Evolutionary conservation across 2,888 invertebrate genomes (phyloP).

Genomic region (Drosophila nr. medialis): DNA sequence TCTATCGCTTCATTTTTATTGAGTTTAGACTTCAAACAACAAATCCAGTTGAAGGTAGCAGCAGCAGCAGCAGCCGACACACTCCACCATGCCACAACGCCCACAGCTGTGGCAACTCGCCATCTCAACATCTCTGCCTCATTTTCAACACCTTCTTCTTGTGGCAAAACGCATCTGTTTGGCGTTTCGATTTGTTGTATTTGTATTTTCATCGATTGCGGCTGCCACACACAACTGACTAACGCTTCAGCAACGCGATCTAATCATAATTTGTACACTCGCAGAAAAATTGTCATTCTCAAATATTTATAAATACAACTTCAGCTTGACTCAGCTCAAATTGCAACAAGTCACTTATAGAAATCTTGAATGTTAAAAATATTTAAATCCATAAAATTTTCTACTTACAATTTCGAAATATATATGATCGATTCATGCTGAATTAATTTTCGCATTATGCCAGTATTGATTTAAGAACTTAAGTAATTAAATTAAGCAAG

Average conservation of each 20-base stretch:
- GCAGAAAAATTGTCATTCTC: background rate
- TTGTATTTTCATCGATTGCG: conserved; percentile 40
- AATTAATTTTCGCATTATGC: too few relatives aligned
- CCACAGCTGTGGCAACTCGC: conserved; percentile 33
- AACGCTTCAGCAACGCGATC: conserved; percentile 19
- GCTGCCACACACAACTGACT: conserved; percentile 14
- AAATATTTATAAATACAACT: too few relatives aligned
- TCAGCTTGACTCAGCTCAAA: background rate
- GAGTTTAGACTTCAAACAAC: conserved; percentile 66
- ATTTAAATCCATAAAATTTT: too few relatives aligned
- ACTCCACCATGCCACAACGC: conserved; percentile 41
- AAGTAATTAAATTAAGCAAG: too few relatives aligned
- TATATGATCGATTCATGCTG: too few relatives aligned
- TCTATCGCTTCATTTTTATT: conserved; percentile 64
- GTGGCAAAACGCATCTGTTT: conserved; percentile 70
- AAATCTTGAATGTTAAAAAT: too few relatives aligned
- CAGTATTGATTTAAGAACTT: too few relatives aligned
- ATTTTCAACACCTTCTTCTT: conserved; percentile 73
- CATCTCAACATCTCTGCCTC: conserved; percentile 40
- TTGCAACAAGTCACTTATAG: background rate
- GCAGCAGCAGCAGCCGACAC: conserved; percentile 25
- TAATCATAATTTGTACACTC: conserved; percentile 67
- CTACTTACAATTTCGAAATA: too few relatives aligned
- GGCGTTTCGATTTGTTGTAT: conserved; percentile 57
- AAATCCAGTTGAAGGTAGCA: background rate